Evolutionary conservation across 2,113 vertebrate genomes (phyloP), one percentile per base, ranked within the genome.

Genomic region (Prietella phreatophila): DNA sequence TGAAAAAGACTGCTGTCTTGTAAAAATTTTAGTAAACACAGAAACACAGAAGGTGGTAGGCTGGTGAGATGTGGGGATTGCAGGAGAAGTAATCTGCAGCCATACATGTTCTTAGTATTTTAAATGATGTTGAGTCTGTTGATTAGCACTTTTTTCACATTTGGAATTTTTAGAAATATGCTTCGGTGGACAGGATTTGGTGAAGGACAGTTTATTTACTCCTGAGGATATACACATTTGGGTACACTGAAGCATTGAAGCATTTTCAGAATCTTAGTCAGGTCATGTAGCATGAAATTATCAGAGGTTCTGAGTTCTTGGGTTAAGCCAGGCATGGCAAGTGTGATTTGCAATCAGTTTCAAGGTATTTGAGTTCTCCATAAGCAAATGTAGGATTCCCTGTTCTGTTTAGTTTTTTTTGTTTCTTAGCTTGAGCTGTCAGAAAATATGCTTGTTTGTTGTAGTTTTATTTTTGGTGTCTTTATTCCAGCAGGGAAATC

Each of bases 11-110:
- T 42, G 63, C 79, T 87, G 85, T 82, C 50, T 71, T 71, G 14
- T 86, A 50, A 33, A 33, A 33, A 82, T 81, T 15, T 85, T 42
- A 39, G 5, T 86, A 86, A 86, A 86, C 61, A 69, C 78, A 87
- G 78, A 33, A 58, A 53, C n/a, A 5, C 22, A 71, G 53, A 60
- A 30, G 36, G 67, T 17, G 13, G 67, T 33, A 71, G 33, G 15
- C 55, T n/a, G 19, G 61, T 69, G 53, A 53, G 75, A 42, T 63
- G 22, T 82, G 53, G 39, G 55, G 36, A 73, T 50, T 69, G 17
- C 19, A 61, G 36, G 53, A 81, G 50, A 36, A 87, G 30, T 11
- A 53, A 42, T 19, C 33, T 33, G 2, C 56, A 80, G 60, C 60
- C 19, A 27, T 36, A 53, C 65, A 39, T 81, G 81, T 86, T 80